These are phyloP conservation scores for Autographa gamma DNA, from an alignment of 2,888 invertebrate genomes.

Conservation along the genomic window DNA sequence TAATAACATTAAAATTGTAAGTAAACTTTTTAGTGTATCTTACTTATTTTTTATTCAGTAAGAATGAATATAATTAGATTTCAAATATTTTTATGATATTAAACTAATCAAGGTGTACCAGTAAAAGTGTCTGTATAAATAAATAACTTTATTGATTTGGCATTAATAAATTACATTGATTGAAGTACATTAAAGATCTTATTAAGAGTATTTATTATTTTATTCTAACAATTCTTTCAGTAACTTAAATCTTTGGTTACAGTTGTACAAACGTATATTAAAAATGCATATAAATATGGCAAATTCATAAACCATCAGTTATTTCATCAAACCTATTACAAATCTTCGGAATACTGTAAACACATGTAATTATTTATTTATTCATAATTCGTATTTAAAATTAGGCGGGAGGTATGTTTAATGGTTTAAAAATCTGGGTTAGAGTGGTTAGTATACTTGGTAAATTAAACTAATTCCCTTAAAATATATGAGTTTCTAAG, in stretches of 20 bases:
- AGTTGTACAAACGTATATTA: slow-evolving; percentile 9
- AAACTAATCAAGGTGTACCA: slow-evolving; percentile 32
- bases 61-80: slow-evolving; percentile 30
- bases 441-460: slow-evolving; percentile 28
- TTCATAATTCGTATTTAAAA: slow-evolving; percentile 29
- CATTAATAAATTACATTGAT: slow-evolving; percentile 73
- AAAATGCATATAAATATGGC: slow-evolving; percentile 3
- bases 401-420: slow-evolving; percentile 54
- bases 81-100: slow-evolving; percentile 42
- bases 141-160: slow-evolving; percentile 78
- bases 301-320: background rate
- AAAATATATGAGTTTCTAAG: slow-evolving; percentile 11
- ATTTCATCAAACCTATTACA: slow-evolving; percentile 1
- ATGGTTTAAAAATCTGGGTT: slow-evolving; percentile 31
- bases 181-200: slow-evolving; percentile 73
- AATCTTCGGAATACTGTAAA: slow-evolving; percentile 19
- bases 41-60: slow-evolving; percentile 37
- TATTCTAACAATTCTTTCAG: slow-evolving; percentile 47
- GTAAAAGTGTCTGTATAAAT: slow-evolving; percentile 62
- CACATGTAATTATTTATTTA: slow-evolving; percentile 22
- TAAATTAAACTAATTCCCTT: slow-evolving; percentile 44
- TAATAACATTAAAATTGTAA: slow-evolving; percentile 38
- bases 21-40: slow-evolving; percentile 39
- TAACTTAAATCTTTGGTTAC: slow-evolving; percentile 25
- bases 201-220: slow-evolving; percentile 61